Evolutionary conservation across 2,797 vertebrate genomes (phyloP), one percentile per base, ranked within the genome.

Genomic region (Chaunax sp.): DNA sequence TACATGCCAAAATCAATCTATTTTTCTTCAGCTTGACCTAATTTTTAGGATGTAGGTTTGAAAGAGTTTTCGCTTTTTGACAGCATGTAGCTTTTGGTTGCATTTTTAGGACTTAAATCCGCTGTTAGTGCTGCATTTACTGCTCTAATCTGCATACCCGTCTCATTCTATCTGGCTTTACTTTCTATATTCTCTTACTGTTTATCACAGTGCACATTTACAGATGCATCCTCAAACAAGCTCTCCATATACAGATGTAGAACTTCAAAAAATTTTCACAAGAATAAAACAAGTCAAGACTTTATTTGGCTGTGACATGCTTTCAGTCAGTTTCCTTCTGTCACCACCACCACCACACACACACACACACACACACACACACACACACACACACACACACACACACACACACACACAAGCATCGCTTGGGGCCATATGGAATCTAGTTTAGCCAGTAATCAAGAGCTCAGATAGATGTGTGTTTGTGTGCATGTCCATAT

Each of bases 391-490:
- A 5, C 28, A 30, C 9, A 5, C 28, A 30, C 28, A 5, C 2
- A 5, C 28, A 30, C 28, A 5, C 28, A 30, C 9, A 5, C 28
- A 30, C 28, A 5, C 28, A 30, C 28, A 73, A 53, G 59, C 6
- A 3, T 72, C 5, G 54, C 78, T 79, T 33, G 15, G 43, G 82
- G 80, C 58, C 58, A 70, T 47, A 66, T 70, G 51, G n/a, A 84
- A 87, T 89, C 68, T 73, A 78, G 87, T 90, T 90, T 85, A 61
- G 71, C 54, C 69, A 72, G 63, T 85, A 87, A 90, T 88, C 82
- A 87, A 61, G 81, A 75, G 56, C 69, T 64, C 20, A 66, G 66
- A 71, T 78, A 59, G 59, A 61, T 67, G 55, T 66, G 37, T 55
- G 47, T 80, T 20, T 56, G 53, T 57, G 55, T 77, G 35, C 7